Conservation (phyloP, 2,888 invertebrate species). For the Hybos culiciformis region DNA sequence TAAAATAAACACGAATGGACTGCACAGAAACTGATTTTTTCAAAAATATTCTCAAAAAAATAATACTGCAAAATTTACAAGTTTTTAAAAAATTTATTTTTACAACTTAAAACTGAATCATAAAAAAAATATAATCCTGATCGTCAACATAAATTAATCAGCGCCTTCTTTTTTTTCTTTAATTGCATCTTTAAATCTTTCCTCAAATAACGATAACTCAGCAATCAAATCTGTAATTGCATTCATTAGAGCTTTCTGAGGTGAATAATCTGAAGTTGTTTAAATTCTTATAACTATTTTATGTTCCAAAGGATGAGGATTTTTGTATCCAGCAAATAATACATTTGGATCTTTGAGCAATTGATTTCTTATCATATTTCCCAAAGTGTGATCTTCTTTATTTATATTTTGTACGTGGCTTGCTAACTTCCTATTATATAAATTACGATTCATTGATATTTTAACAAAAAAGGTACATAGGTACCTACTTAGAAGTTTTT, state of each 20-base stretch:
- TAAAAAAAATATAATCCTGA: no score
- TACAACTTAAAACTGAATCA: no score
- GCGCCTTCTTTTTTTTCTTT: constrained; percentile 79
- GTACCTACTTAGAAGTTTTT: no score
- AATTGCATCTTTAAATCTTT: constrained; percentile 87
- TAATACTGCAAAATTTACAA: no score
- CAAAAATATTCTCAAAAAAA: no score
- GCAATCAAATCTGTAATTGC: constrained; percentile 96
- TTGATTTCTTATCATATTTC: constrained; percentile 84
- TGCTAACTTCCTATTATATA: no score
- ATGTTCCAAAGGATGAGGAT: constrained; percentile 96
- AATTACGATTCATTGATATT: no score
- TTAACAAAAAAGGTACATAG: no score
- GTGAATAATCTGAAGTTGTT: constrained; percentile 91
- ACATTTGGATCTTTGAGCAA: constrained; percentile 96
- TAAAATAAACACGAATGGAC: no score
- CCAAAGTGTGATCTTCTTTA: constrained; percentile 98
- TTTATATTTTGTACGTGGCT: constrained; percentile 97
- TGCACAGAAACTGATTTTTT: no score
- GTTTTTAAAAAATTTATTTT: no score
- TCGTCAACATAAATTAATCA: no score
- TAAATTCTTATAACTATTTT: constrained; percentile 94
- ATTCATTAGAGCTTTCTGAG: constrained; percentile 94
- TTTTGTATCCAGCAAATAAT: constrained; percentile 95
- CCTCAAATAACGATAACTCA: constrained; percentile 91